phyloP scores from a whole-genome alignment of 1,140 invertebrate species.

The Papilio dardanus region DNA sequence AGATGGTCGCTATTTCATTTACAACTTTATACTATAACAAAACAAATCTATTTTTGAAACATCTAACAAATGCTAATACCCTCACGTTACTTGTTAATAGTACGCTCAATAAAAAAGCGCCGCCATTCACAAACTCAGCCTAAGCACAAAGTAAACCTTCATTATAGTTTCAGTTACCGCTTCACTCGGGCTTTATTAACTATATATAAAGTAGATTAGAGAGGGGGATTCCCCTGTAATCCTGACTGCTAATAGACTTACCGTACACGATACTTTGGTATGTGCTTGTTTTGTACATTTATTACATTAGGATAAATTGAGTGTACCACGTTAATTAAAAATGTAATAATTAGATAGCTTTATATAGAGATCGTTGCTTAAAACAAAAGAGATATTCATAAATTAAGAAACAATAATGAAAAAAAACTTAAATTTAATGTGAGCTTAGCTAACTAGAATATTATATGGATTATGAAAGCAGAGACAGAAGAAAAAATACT shows the following conservation, averaged over 20 bases:
- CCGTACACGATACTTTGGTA: not conserved
- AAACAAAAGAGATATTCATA: no score
- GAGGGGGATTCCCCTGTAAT: slow-evolving; percentile 9
- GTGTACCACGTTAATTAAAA: no score
- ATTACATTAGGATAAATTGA: no score
- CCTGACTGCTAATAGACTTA: slow-evolving; percentile 16
- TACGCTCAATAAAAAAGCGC: slow-evolving; percentile 1
- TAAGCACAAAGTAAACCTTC: slow-evolving; percentile 36
- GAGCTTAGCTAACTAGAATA: no score
- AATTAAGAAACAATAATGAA: no score
- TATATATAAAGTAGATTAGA: slow-evolving; percentile 22
- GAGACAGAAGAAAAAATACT: no score
- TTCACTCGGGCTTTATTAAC: slow-evolving; percentile 23
- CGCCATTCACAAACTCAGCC: slow-evolving; percentile 20
- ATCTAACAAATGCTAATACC: not conserved
- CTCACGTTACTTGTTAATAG: not conserved
- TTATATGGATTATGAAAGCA: no score
- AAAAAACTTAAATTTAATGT: no score
- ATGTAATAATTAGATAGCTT: no score
- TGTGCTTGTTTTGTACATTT: not conserved
- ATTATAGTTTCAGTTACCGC: slow-evolving; percentile 34
- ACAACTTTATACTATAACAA: no score
- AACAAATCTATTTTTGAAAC: not conserved
- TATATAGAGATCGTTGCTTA: no score
- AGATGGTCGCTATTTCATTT: not conserved